These are phyloP conservation scores for Aspidiotus destructor DNA, from an alignment of 2,888 invertebrate species.

Conservation along the genomic window DNA sequence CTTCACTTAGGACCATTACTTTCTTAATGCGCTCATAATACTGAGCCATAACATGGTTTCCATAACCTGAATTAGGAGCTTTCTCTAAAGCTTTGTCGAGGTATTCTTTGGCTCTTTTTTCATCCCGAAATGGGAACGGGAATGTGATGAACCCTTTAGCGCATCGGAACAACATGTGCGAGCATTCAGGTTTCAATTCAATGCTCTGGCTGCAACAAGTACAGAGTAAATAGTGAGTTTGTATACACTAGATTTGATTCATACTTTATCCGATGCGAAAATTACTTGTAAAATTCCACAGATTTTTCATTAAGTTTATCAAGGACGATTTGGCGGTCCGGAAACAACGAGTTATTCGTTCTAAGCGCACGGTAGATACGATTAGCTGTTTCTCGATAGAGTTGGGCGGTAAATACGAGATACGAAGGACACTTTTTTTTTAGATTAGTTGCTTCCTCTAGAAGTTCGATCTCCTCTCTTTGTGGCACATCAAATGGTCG, in stretches of 20 bases:
- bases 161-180: constrained; percentile 9
- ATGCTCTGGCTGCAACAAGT: constrained; percentile 10
- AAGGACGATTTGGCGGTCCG: not conserved
- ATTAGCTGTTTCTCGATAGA: constrained; percentile 12
- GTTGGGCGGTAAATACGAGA: constrained; percentile 4
- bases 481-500: constrained; percentile 15
- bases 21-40: constrained; percentile 15
- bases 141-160: constrained; percentile 18
- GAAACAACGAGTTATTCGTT: not conserved
- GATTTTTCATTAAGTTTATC: constrained; percentile 14
- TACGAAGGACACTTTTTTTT: not conserved
- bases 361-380: not conserved
- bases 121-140: constrained; percentile 8
- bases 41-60: constrained; percentile 14
- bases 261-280: not conserved
- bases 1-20: not conserved
- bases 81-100: not conserved
- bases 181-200: constrained; percentile 9
- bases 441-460: not conserved
- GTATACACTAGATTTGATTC: not conserved
- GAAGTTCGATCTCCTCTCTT: constrained; percentile 2
- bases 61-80: constrained; percentile 3
- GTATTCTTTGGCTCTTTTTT: not conserved
- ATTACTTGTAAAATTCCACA: constrained; percentile 4
- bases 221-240: not conserved